Evolutionary conservation across 2,888 invertebrate species (phyloP).

Genomic region (Leptura quadrifasciata): DNA sequence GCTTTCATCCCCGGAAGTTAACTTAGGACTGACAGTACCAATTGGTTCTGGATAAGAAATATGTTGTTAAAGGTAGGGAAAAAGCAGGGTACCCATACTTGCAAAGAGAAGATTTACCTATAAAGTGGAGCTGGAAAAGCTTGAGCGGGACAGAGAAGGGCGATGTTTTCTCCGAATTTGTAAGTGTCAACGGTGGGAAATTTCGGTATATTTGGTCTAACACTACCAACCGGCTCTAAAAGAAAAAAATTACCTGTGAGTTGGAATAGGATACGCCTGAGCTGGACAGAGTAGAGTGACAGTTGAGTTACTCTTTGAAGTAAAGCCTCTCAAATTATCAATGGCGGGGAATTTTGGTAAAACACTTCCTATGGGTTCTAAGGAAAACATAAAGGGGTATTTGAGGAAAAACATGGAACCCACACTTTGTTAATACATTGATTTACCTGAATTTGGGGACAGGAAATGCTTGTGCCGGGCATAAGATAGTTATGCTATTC

Average conservation of each 20-base stretch:
- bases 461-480: constrained; percentile 80
- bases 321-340: constrained; percentile 67
- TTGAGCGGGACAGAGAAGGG: constrained; percentile 79
- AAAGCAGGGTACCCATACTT: constrained; percentile 67
- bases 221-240: constrained; percentile 74
- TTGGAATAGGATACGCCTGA: constrained; percentile 82
- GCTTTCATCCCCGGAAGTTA: constrained; percentile 70
- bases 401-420: constrained; percentile 24
- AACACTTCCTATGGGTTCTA: constrained; percentile 75
- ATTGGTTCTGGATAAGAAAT: constrained; percentile 79
- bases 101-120: constrained; percentile 73
- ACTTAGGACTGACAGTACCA: constrained; percentile 84
- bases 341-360: constrained; percentile 73
- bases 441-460: constrained; percentile 75
- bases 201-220: constrained; percentile 71
- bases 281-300: constrained; percentile 79
- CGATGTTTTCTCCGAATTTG: constrained; percentile 66
- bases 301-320: constrained; percentile 60
- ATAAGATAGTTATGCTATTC: constrained; percentile 74
- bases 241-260: constrained; percentile 64
- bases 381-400: constrained; percentile 14
- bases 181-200: constrained; percentile 68
- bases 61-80: constrained; percentile 19
- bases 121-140: constrained; percentile 80
- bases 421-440: constrained; percentile 5